Percentiles rank a stretch among this genome's conserved stretches.
These are phyloP conservation scores for Drosophila sucinea DNA, from an alignment of 1,140 invertebrate genomes.

Conservation along the genomic window DNA sequence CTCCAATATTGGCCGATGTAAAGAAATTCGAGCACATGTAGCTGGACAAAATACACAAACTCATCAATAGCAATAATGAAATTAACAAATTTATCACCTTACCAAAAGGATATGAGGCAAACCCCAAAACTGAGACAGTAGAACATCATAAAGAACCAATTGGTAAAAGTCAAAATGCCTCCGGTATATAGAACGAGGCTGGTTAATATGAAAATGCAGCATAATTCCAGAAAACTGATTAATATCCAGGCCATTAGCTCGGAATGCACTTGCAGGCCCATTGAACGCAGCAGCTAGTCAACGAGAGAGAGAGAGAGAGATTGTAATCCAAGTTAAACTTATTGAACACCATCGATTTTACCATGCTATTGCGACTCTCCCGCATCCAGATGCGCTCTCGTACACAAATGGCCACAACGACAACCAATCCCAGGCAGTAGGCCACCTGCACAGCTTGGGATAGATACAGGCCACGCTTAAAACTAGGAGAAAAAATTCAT, in stretches of 20 bases:
- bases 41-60: conserved; percentile 80
- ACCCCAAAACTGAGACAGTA: conserved; percentile 85
- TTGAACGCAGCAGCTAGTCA: conserved; percentile 86
- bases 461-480: conserved; percentile 87
- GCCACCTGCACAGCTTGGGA: conserved; percentile 86
- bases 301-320: not conserved
- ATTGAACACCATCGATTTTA: conserved; percentile 52
- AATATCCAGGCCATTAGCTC: conserved; percentile 87
- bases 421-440: conserved; percentile 87
- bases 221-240: conserved; percentile 84
- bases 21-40: conserved; percentile 88
- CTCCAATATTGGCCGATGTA: conserved; percentile 86
- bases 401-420: conserved; percentile 86
- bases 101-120: conserved; percentile 87
- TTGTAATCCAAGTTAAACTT: not conserved
- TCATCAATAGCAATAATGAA: not conserved
- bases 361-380: conserved; percentile 87
- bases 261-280: conserved; percentile 86
- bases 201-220: conserved; percentile 84
- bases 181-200: conserved; percentile 84
- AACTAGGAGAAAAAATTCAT: conserved; percentile 81
- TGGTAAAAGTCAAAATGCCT: conserved; percentile 85
- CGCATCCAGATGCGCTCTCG: conserved; percentile 87
- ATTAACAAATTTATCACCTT: conserved; percentile 35
- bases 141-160: conserved; percentile 84